Base-by-base conservation (phyloP, 2,113 vertebrate species). In the Melanotaenia duboulayi region DNA sequence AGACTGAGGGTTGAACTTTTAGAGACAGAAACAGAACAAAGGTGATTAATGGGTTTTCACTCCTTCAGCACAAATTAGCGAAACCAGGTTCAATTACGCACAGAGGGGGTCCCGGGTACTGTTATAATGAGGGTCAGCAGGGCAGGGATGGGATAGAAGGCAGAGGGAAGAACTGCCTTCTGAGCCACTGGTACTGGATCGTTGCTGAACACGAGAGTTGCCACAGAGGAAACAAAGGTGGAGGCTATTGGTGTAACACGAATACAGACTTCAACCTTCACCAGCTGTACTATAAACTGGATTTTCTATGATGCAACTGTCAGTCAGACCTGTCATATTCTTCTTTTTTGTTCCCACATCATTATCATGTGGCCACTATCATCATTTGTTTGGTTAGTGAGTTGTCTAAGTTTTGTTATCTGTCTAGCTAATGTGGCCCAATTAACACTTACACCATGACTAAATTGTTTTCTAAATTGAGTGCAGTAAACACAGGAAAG, bases 61-160 rank as follows among this genome's bases (percentile, higher is more conserved):
- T 67, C 35, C 69, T 59, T 65, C 28, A 1, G 71, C 82, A n/a
- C 63, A 77, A 84, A 85, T 79, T 63, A 89, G 74, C 67, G 14
- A 62, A 75, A 61, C 64, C 54, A 19, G 44, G 74, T 80, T 80
- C 74, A 79, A 39, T 82, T 86, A 42, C 22, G 14, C 37, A 7
- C 65, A 68, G 81, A 49, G 52, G 77, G 55, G 70, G 76, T 66
- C 61, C 35, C 24, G 67, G 65, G 44, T 50, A 23, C 24, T n/a
- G 56, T 63, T 65, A 64, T 88, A 85, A 89, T 85, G 85, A 85
- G 81, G 74, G 82, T 87, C 77, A 79, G 61, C 0, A 0, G 48
- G 84, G 48, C 52, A 48, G 37, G 7, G 49, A 57, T 35, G 55
- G 39, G 52, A 79, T 51, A 56, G 72, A 48, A 76, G 71, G 42